Evolutionary conservation across 2,888 invertebrate species (phyloP).

Genomic region (Erannis defoliaria): DNA sequence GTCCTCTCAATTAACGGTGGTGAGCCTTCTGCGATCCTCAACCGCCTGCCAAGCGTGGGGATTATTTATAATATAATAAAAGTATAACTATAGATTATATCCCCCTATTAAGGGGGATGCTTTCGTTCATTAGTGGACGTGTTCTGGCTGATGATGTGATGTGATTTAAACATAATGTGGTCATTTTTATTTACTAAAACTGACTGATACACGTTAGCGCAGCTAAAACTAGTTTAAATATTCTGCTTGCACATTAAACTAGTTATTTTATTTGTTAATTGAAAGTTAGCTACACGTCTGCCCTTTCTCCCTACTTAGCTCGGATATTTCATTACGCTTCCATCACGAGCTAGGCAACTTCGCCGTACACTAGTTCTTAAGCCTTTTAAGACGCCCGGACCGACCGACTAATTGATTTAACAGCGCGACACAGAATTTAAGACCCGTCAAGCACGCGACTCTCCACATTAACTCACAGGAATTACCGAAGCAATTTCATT

Average conservation of each 20-base stretch:
- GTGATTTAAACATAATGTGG: neutral
- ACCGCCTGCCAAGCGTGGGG: no score
- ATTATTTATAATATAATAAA: no score
- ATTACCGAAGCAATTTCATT: slow-evolving; percentile 48
- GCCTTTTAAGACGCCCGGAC: slow-evolving; percentile 61
- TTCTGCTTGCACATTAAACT: no score
- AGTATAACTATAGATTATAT: no score
- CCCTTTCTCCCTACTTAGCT: slow-evolving; percentile 23
- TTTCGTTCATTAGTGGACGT: neutral
- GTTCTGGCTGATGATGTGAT: no score
- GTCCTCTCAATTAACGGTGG: no score
- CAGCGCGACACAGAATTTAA: slow-evolving; percentile 64
- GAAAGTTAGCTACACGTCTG: slow-evolving; percentile 26
- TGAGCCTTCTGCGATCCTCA: no score
- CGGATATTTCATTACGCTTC: slow-evolving; percentile 38
- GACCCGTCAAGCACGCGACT: slow-evolving; percentile 62
- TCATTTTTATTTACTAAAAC: neutral
- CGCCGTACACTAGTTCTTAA: slow-evolving; percentile 54
- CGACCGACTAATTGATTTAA: slow-evolving; percentile 68
- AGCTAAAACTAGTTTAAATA: neutral
- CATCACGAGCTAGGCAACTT: slow-evolving; percentile 40
- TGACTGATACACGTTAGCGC: neutral
- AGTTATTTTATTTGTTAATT: slow-evolving; percentile 5
- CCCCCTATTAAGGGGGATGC: no score
- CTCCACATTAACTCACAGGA: slow-evolving; percentile 54